phyloP scores from a whole-genome alignment of 35 echinoderm and acorn worm species.

The Amphiura filiformis region DNA sequence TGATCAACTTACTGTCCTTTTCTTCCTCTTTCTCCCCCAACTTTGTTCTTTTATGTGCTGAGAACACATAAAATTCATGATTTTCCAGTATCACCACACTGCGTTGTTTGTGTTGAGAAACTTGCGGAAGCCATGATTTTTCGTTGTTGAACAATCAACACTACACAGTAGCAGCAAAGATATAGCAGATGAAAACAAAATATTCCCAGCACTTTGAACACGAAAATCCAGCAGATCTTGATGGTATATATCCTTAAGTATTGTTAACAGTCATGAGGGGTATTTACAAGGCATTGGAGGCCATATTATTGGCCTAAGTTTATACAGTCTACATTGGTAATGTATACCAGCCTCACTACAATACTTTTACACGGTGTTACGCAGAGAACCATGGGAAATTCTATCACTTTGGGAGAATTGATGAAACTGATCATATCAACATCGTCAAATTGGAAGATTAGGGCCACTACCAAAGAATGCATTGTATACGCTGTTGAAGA shows the following conservation, averaged over 20 bases:
- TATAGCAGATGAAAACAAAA: background rate
- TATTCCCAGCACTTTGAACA: background rate
- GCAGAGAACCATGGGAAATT: background rate
- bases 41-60: background rate
- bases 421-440: background rate
- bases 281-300: background rate
- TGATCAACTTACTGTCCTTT: background rate
- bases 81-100: background rate
- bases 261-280: background rate
- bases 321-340: background rate
- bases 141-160: background rate
- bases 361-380: background rate
- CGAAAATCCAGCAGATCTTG: background rate
- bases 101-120: background rate
- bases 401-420: background rate
- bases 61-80: conserved; percentile 1
- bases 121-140: background rate
- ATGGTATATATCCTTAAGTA: background rate
- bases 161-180: background rate
- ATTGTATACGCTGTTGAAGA: too few relatives aligned
- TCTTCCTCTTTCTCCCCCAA: background rate
- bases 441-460: background rate
- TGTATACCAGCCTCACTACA: background rate
- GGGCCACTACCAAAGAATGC: background rate
- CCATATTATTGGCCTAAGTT: background rate